Conservation (phyloP, 1,140 invertebrate species). For the Magallana angulata region DNA sequence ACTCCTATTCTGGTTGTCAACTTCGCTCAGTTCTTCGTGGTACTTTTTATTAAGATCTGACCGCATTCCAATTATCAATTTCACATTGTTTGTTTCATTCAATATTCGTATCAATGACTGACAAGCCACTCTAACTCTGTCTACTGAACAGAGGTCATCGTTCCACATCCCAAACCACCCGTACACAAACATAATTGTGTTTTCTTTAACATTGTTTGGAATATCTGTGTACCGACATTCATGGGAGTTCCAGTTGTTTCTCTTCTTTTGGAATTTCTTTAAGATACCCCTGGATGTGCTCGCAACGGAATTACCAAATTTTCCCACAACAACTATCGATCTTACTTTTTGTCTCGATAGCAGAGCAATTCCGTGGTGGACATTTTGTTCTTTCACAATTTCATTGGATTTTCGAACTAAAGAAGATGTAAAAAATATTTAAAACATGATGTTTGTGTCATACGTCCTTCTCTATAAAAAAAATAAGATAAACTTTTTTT, state of each 20-base stretch:
- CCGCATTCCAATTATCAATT: constrained; percentile 7
- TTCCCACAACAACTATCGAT: neutral
- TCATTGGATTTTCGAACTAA: no score
- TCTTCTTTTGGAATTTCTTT: neutral
- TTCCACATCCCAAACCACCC: constrained; percentile 16
- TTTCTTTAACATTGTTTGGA: neutral
- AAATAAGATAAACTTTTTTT: no score
- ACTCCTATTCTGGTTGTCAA: neutral
- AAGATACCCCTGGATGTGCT: neutral
- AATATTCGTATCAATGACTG: neutral
- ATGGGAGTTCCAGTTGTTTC: neutral
- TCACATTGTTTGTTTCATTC: neutral
- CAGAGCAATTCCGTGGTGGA: no score
- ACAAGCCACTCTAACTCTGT: neutral
- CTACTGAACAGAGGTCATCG: neutral
- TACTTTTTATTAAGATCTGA: neutral
- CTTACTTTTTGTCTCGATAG: neutral
- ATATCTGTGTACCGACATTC: constrained; percentile 3
- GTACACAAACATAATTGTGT: neutral
- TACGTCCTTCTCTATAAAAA: no score
- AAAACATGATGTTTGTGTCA: no score
- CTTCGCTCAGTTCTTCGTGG: neutral
- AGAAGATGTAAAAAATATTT: no score
- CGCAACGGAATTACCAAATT: neutral
- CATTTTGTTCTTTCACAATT: no score